Percentiles rank a stretch among this genome's conserved stretches.
Conservation (phyloP, 1,140 invertebrate species). For the Camponotus floridanus region DNA sequence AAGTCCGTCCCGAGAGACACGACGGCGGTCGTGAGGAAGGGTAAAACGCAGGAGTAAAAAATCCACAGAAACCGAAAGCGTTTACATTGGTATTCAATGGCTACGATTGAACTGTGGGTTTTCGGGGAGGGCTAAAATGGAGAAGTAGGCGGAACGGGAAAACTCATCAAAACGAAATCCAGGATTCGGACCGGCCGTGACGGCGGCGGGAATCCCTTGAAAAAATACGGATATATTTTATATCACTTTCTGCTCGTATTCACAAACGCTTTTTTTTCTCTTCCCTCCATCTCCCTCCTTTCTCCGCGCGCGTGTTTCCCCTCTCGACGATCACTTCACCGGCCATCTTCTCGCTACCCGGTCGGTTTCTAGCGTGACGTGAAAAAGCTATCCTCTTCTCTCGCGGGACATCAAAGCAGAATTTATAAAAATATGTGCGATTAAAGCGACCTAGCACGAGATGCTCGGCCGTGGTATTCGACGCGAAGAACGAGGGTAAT, state of each 20-base stretch:
- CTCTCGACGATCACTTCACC: slow-evolving; percentile 7
- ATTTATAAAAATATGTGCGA: slow-evolving; percentile 45
- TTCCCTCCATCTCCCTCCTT: neutral
- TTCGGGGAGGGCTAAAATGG: slow-evolving; percentile 67
- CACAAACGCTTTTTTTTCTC: slow-evolving; percentile 52
- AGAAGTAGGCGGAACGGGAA: slow-evolving; percentile 65
- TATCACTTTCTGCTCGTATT: slow-evolving; percentile 74
- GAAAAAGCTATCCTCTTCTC: slow-evolving; percentile 10
- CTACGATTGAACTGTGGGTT: slow-evolving; percentile 78
- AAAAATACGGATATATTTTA: slow-evolving; percentile 82
- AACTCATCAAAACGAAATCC: slow-evolving; percentile 83
- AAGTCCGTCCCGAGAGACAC: slow-evolving; percentile 28
- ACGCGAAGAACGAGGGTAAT: slow-evolving; percentile 9
- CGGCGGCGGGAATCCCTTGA: slow-evolving; percentile 74
- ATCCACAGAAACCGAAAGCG: slow-evolving; percentile 67
- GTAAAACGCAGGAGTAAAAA: slow-evolving; percentile 68
- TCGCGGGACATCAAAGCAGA: slow-evolving; percentile 7
- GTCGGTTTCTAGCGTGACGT: neutral
- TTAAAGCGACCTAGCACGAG: slow-evolving; percentile 24
- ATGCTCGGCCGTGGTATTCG: slow-evolving; percentile 20
- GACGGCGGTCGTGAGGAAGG: slow-evolving; percentile 35
- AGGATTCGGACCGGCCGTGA: slow-evolving; percentile 68
- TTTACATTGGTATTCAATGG: slow-evolving; percentile 83
- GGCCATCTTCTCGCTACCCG: neutral
- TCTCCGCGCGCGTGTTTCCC: neutral